Conservation (phyloP, 2,888 invertebrate species). For the Drosophila lutescens region DNA sequence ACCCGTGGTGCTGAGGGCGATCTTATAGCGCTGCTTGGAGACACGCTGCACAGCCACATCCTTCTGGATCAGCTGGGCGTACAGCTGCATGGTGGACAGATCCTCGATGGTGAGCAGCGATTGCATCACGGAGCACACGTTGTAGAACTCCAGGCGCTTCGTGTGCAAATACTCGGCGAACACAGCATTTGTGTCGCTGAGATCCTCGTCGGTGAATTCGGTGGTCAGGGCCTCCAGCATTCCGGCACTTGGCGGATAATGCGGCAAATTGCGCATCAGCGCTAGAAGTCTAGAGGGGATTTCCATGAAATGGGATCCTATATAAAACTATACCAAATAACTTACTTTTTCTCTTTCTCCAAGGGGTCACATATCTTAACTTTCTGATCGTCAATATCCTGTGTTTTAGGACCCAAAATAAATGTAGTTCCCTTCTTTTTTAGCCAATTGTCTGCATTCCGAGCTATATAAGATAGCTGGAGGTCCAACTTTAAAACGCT, state of each 20-base stretch:
- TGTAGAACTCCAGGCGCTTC: constrained; percentile 47
- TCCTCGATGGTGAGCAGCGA: constrained; percentile 79
- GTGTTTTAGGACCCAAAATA: background rate
- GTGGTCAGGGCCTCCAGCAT: constrained; percentile 44
- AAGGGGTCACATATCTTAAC: background rate
- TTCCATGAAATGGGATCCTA: no score
- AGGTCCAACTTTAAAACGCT: constrained; percentile 20
- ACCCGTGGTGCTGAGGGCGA: background rate
- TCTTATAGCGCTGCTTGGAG: constrained; percentile 12
- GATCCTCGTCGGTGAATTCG: constrained; percentile 41
- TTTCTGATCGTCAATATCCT: background rate
- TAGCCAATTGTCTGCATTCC: no score
- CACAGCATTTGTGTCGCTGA: constrained; percentile 2
- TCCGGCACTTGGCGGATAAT: constrained; percentile 37
- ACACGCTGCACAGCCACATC: constrained; percentile 32
- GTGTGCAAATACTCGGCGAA: constrained; percentile 55
- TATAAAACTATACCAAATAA: background rate
- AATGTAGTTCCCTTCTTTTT: background rate
- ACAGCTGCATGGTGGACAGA: constrained; percentile 58
- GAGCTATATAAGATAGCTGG: constrained; percentile 20
- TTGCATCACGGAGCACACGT: constrained; percentile 61
- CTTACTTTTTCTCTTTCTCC: constrained; percentile 1
- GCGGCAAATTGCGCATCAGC: background rate
- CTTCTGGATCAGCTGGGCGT: constrained; percentile 50
- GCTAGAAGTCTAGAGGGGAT: constrained; percentile 2